Evolutionary conservation across 92 coral and sea anemone genomes (phyloP), one percentile per base, ranked within the genome.

Genomic region (Zoanthus gigantus): DNA sequence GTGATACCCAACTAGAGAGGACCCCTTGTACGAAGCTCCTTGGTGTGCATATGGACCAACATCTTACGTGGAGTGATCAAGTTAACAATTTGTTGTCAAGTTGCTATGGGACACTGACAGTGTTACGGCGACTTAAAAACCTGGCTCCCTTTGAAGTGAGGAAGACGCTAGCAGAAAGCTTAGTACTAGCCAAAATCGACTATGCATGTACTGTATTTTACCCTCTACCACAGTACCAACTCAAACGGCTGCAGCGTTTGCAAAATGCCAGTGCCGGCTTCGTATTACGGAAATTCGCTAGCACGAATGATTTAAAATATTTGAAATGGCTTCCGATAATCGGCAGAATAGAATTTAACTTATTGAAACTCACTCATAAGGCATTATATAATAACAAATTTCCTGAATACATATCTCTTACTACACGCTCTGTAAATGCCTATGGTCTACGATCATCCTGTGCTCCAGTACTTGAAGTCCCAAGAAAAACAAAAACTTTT

Each of bases 81-180:
- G 32, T 66, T 18, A 66, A 3, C 34, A 66, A 66, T 12, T 66
- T 66, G 72, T 29, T 66, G 72, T 66, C 72, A 31, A 66, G 32
- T 6, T 65, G 81, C 61, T 79, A 72, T 17, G 90, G 81, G 78
- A 86, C 71, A 52, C 53, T 79, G 44, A 60, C 79, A 16, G 89
- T 90, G n/a, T 86, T 86, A 66, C 77, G 84, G 29, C 87, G 82
- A 31, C 88, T 82, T n/a, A 84, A 84, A 57, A 23, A 23, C 23
- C 23, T 23, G 23, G 23, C 23, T 23, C 23, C 23, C 23, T 23
- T 23, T 23, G 23, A 76, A 14, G 74, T 47, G 50, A 80, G 90
- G 83, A 86, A 80, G 23, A 66, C 61, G 9, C 73, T 90, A 1
- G 93, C 79, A 44, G 93, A 81, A 53, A 86, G 92, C 29, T 48